phyloP scores from a whole-genome alignment of 2,888 invertebrate species.

The Noctuana brunneofusca region DNA sequence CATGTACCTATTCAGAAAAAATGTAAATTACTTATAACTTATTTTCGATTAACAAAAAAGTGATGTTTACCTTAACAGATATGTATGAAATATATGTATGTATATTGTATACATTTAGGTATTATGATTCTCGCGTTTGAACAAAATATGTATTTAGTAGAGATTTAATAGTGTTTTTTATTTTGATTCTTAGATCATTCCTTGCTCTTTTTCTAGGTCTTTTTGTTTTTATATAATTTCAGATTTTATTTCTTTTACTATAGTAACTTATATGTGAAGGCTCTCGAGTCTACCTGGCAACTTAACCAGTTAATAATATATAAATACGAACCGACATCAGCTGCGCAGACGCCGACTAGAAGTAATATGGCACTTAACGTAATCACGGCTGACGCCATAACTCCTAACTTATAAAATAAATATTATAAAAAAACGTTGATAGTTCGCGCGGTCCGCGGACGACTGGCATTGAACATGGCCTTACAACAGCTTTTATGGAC shows the following conservation, averaged over 20 bases:
- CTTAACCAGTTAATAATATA: neutral
- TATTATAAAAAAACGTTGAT: slow-evolving; percentile 51
- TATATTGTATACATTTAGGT: too few relatives aligned
- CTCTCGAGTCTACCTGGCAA: neutral
- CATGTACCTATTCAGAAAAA: too few relatives aligned
- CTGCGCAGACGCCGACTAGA: slow-evolving; percentile 62
- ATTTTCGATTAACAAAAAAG: too few relatives aligned
- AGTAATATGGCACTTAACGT: slow-evolving; percentile 76
- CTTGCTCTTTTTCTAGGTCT: too few relatives aligned
- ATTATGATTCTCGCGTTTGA: too few relatives aligned
- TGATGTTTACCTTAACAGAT: too few relatives aligned
- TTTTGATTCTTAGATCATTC: too few relatives aligned
- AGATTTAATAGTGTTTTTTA: too few relatives aligned
- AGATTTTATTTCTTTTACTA: neutral
- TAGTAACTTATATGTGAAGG: neutral
- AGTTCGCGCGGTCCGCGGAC: slow-evolving; percentile 53
- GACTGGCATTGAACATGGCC: slow-evolving; percentile 75
- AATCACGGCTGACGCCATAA: slow-evolving; percentile 74
- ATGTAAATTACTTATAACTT: too few relatives aligned
- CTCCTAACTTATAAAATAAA: slow-evolving; percentile 46
- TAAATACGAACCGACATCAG: slow-evolving; percentile 70
- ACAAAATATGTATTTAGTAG: too few relatives aligned
- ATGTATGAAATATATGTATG: too few relatives aligned
- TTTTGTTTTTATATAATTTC: too few relatives aligned
- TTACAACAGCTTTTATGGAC: slow-evolving; percentile 68